Evolutionary conservation across 2,888 invertebrate species (phyloP), one percentile per base, ranked within the genome.

Genomic region (Aricia artaxerxes): DNA sequence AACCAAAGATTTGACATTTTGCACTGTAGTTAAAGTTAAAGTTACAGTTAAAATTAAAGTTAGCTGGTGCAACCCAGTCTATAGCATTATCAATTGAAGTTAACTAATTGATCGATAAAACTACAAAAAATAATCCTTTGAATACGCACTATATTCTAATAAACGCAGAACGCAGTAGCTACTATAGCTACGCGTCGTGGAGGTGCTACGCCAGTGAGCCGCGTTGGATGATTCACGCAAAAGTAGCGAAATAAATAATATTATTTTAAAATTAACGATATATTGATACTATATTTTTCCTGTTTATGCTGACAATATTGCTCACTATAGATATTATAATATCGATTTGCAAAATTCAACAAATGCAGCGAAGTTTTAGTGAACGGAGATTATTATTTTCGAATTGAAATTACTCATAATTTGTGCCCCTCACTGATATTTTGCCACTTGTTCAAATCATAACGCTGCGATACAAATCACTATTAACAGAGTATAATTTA

Each of bases 391-490:
- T 72, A 40, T 72, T 38, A 72, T 35, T 78, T 78, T 44, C 73
- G 35, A 78, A 78, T 72, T n/a, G 35, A 78, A 72, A 78, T 72
- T 78, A 78, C 78, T 78, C 72, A 53, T 73, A 78, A 73, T 73
- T n/a, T 57, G 53, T 35, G 44, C 73, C 78, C 87, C 84, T 86
- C 82, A 84, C 81, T 85, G 88, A 88, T 90, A 90, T 90, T 91
- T 84, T 84, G 89, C 91, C 92, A 93, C 93, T 93, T 93, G 92
- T 92, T 85, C 89, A 89, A 92, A 92, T 93, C 92, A 92, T 92
- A 93, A 90, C 90, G 88, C 89, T 88, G 86, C 86, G 90, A 91
- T 92, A 92, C 91, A 92, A 92, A 93, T 93, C 92, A 92, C 88
- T 90, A 92, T 92, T 92, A 92, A 87, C 90, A 86, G 85, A 91